Percentiles rank a stretch among this genome's conserved stretches.
These are phyloP conservation scores for Triplophysa bombifrons DNA, from an alignment of 2,797 vertebrate species.

Conservation along the genomic window DNA sequence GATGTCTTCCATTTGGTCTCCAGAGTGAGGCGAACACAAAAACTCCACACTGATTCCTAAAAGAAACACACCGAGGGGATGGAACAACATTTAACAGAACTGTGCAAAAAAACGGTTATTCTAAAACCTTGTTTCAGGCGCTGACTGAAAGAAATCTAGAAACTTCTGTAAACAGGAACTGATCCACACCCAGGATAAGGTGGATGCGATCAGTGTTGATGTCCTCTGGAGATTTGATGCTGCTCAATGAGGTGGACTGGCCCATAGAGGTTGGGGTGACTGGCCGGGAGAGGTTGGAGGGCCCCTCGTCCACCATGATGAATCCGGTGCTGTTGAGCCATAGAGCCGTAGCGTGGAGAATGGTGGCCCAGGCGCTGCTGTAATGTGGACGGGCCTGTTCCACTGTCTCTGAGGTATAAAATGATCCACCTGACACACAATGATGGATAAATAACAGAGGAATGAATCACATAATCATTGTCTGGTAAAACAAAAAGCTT, in stretches of 20 bases:
- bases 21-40: constrained; percentile 87
- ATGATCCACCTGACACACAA: constrained; percentile 80
- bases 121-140: too few species aligned
- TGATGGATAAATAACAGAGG: background rate
- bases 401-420: constrained; percentile 88
- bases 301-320: constrained; percentile 79
- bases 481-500: background rate
- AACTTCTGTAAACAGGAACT: background rate
- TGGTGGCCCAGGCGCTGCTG: constrained; percentile 85
- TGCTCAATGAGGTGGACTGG: constrained; percentile 74
- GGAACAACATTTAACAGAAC: background rate
- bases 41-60: constrained; percentile 91
- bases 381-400: constrained; percentile 85
- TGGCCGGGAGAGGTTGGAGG: constrained; percentile 85
- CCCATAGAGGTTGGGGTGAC: constrained; percentile 94
- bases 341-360: constrained; percentile 87
- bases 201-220: constrained; percentile 86
- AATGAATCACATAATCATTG: background rate
- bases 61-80: constrained; percentile 1
- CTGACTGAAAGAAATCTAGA: too few species aligned
- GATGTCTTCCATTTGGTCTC: constrained; percentile 89
- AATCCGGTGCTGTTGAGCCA: constrained; percentile 92
- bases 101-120: too few species aligned
- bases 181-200: constrained; percentile 86
- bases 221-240: constrained; percentile 87